Evolutionary conservation across 2,888 invertebrate species (phyloP).

Genomic region (Lobophora halterata): DNA sequence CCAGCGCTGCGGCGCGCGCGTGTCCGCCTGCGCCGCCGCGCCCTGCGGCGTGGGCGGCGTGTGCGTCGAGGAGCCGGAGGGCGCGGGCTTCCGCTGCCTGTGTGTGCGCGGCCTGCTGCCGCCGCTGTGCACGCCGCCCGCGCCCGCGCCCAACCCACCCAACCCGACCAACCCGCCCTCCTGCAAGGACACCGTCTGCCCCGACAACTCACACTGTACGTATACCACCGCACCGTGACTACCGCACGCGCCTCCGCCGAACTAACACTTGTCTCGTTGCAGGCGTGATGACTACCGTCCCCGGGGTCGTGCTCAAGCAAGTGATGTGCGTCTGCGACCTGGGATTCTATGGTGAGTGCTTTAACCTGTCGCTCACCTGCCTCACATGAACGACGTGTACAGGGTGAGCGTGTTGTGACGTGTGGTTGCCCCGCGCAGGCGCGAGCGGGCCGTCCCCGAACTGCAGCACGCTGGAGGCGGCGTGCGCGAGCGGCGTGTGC

Average conservation of each 20-base stretch:
- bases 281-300: conserved; percentile 49
- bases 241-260: background rate
- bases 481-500: conserved; percentile 87
- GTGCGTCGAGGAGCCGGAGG: conserved; percentile 82
- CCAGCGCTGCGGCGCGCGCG: conserved; percentile 84
- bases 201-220: conserved; percentile 84
- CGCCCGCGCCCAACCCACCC: conserved; percentile 48
- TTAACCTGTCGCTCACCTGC: too few species aligned
- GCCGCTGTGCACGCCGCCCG: conserved; percentile 61
- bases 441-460: conserved; percentile 59
- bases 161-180: conserved; percentile 54
- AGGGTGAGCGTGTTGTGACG: background rate
- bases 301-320: conserved; percentile 52
- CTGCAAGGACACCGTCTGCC: conserved; percentile 80
- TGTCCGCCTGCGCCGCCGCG: conserved; percentile 83
- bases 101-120: conserved; percentile 82
- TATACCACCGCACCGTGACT: background rate
- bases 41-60: conserved; percentile 89
- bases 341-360: conserved; percentile 79
- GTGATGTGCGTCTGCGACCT: conserved; percentile 83
- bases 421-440: conserved; percentile 41
- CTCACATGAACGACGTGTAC: too few species aligned
- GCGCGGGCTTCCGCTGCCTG: conserved; percentile 82
- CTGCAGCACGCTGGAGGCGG: conserved; percentile 59
- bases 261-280: conserved; percentile 29